Base-by-base conservation (phyloP, 2,888 invertebrate genomes). In the Pantelozetes paolii region DNA sequence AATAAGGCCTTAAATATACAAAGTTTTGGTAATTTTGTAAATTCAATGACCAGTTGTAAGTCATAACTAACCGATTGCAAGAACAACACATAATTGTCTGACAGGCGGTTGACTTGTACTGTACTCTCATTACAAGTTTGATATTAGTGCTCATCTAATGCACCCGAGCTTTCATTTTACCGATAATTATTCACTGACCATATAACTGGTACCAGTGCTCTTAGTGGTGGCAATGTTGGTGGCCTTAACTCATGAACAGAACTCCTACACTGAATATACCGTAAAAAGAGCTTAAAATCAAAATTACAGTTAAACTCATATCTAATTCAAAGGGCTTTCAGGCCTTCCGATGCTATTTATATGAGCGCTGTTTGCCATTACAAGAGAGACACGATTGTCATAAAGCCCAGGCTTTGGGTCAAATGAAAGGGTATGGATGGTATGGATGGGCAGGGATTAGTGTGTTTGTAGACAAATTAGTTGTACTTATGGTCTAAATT, bases 51-150 rank as follows among this genome's bases (percentile, higher is more conserved):
- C 26, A 59, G 26, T 59, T 59, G 59, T 59, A 26, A 23, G 59
- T 28, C 59, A 59, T 59, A 59, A 59, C 28, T 28, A 62, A 62
- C 62, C 62, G n/a, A 36, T 62, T 62, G 62, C 5, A 20, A n/a
- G 62, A 62, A 62, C 62, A 62, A 62, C 32, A 62, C 62, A 62
- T 62, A 62, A 62, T 62, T 62, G 62, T 15, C 20, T 36, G 26
- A n/a, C 18, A 62, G 32, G 32, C 30, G 36, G 62, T 32, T 62
- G 18, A 36, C 36, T 32, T 62, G n/a, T n/a, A n/a, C n/a, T n/a
- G n/a, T n/a, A 62, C 62, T n/a, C 30, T 62, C 30, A 20, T 32
- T 62, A 62, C 32, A 62, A 62, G 28, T 62, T 28, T 30, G 62
- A 62, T 62, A 62, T 62, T 28, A n/a, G 28, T 23, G 23, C 54